Evolutionary conservation across 2,888 invertebrate species (phyloP).

Genomic region (Scelioninae gen. 1): DNA sequence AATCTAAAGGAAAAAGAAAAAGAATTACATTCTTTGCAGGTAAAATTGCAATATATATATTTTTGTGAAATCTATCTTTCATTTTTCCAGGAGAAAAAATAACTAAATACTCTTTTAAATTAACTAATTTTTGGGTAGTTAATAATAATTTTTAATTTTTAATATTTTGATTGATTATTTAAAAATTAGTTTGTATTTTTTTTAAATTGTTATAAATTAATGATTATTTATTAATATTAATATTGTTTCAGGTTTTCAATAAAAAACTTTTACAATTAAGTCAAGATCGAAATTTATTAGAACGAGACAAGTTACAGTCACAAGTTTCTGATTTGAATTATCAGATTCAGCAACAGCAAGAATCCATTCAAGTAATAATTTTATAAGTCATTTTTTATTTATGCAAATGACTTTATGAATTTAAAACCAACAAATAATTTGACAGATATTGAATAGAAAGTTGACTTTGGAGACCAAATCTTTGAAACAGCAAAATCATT

Average conservation of each 20-base stretch:
- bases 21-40: constrained; percentile 87
- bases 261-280: constrained; percentile 89
- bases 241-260: constrained; percentile 86
- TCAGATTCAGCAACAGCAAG: constrained; percentile 82
- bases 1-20: constrained; percentile 89
- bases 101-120: too few relatives aligned
- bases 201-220: background rate
- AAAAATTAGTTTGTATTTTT: too few relatives aligned
- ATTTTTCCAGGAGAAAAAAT: too few relatives aligned
- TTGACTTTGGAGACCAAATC: constrained; percentile 90
- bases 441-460: constrained; percentile 88
- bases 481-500: constrained; percentile 88
- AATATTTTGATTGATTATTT: too few relatives aligned
- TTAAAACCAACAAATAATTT: constrained; percentile 77
- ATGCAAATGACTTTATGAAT: background rate
- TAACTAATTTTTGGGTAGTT: too few relatives aligned
- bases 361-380: constrained; percentile 82
- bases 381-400: background rate
- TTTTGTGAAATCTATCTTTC: too few relatives aligned
- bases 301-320: constrained; percentile 89
- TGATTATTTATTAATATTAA: background rate
- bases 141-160: too few relatives aligned
- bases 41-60: constrained; percentile 62
- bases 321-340: constrained; percentile 85
- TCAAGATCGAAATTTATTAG: constrained; percentile 89